Percentiles rank a stretch among this genome's conserved stretches.
phyloP scores from a whole-genome alignment of 1,140 invertebrate species.

The Ephestia elutella region DNA sequence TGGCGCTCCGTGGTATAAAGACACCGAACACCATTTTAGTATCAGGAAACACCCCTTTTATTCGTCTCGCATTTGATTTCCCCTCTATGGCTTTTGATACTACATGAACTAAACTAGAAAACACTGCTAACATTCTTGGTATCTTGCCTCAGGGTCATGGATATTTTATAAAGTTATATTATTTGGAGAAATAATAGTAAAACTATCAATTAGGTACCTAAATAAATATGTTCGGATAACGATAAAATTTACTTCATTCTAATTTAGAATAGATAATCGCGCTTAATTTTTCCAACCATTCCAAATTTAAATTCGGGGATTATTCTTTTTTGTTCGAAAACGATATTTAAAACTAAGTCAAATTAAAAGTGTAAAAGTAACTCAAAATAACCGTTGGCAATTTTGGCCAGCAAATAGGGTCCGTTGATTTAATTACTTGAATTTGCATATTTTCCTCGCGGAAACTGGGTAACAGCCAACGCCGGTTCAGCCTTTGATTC shows the following conservation, averaged over 20 bases:
- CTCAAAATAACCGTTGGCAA: conserved; percentile 37
- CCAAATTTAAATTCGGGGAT: background rate
- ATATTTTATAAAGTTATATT: too few species aligned
- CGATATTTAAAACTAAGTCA: conserved; percentile 2
- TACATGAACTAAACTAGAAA: conserved; percentile 16
- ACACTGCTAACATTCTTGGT: background rate
- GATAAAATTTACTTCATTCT: too few species aligned
- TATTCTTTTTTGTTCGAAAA: background rate
- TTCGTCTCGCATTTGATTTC: background rate
- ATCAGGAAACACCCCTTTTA: conserved; percentile 19
- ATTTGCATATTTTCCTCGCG: conserved; percentile 48
- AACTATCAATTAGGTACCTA: too few species aligned
- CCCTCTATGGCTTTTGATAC: conserved; percentile 8
- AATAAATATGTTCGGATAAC: too few species aligned
- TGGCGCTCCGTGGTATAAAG: background rate
- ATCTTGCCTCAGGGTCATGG: too few species aligned
- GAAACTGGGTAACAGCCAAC: conserved; percentile 1
- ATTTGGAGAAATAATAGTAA: too few species aligned
- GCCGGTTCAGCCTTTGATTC: conserved; percentile 22
- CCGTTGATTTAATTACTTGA: conserved; percentile 44
- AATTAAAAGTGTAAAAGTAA: conserved; percentile 5
- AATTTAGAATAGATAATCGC: too few species aligned
- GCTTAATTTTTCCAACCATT: too few species aligned
- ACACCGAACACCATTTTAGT: conserved; percentile 20
- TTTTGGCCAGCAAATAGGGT: conserved; percentile 39